phyloP scores from a whole-genome alignment of 1,140 invertebrate species.

The Microplitis mediator region DNA sequence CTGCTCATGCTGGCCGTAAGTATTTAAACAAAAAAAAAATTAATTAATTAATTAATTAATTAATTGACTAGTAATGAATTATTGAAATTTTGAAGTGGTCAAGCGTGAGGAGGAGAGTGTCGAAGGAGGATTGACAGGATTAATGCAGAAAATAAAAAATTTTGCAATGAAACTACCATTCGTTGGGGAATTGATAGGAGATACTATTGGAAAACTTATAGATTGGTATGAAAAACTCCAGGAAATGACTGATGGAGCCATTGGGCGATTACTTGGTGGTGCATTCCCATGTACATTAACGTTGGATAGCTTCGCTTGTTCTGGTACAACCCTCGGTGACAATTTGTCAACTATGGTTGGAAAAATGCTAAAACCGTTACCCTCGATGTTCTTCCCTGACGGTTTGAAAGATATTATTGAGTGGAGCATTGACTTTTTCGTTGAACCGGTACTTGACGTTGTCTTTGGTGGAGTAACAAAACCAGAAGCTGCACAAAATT shows the following conservation, averaged over 20 bases:
- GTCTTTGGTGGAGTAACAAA: conserved; percentile 26
- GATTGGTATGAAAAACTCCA: neutral
- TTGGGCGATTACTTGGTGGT: conserved; percentile 29
- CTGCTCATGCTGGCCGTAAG: too few species aligned
- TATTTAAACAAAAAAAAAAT: neutral
- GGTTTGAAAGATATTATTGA: conserved; percentile 16
- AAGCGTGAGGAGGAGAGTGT: neutral
- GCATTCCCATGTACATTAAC: conserved; percentile 31
- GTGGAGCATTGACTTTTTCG: neutral
- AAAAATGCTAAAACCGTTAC: conserved; percentile 15
- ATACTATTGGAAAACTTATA: neutral
- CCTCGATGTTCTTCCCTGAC: conserved; percentile 22
- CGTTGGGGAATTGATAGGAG: neutral
- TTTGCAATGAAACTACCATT: conserved; percentile 1
- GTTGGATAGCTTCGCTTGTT: neutral
- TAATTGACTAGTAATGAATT: neutral
- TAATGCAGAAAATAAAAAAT: neutral
- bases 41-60: neutral
- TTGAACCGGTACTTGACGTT: conserved; percentile 22
- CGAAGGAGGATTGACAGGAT: neutral
- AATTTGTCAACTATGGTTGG: neutral
- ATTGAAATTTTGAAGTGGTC: neutral
- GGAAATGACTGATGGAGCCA: conserved; percentile 18
- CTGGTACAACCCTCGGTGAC: conserved; percentile 16
- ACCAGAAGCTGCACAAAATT: neutral